Evolutionary conservation across 2,797 vertebrate species (phyloP), one percentile per base, ranked within the genome.

Genomic region (Bovichtus variegatus): DNA sequence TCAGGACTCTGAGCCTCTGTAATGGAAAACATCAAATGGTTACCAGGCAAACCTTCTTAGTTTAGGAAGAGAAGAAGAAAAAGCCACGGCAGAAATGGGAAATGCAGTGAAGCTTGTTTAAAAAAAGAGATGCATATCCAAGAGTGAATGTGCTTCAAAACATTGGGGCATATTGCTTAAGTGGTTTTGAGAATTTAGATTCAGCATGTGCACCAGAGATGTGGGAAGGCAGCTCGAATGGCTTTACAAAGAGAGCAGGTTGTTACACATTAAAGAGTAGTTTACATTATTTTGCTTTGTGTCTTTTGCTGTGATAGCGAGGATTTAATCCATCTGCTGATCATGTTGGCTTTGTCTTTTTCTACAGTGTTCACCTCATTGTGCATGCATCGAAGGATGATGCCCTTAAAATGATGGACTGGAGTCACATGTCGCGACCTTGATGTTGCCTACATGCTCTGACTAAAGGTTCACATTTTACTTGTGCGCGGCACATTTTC

Each of bases 11-110:
- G 76, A 76, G 83, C 83, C 31, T 81, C 69, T 81, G 81, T 85
- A 85, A 90, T 85, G 89, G 85, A 92, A 93, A 94, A 93, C 88
- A 90, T 93, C 89, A 91, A 87, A 93, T 84, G 84, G 77, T 71
- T 78, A 74, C 62, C 62, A 80, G 63, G 74, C 50, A 16, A 80
- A 69, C 74, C 50, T 54, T 70, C 46, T 75, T 61, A 34, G 62
- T 86, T 83, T 70, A 65, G 70, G 38, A 65, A 60, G 40, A 57
- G 41, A 50, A 49, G 34, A 40, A 49, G 65, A 34, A 55, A 58
- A 73, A 61, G 4, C 60, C 18, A 12, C 1, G 3, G 21, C 50
- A 49, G 41, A 72, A 70, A 76, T 49, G 58, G 66, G 78, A 80
- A 77, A 74, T 21, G 40, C 64, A 72, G 40, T 65, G 67, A 31